phyloP scores from a whole-genome alignment of 2,797 vertebrate genomes.

The Chromobotia macracanthus region DNA sequence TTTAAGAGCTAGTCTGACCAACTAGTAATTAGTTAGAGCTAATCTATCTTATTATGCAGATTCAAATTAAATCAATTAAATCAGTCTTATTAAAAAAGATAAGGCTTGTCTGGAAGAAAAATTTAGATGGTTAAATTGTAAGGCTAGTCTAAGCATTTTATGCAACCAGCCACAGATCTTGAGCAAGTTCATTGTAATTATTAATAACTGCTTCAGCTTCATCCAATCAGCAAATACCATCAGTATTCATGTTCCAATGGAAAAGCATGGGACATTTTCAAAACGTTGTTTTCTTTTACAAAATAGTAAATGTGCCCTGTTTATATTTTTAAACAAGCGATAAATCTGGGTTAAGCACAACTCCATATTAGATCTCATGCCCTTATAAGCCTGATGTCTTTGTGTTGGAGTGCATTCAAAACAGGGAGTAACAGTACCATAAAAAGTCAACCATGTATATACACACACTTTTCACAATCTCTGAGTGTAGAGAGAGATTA shows the following conservation, averaged over 20 bases:
- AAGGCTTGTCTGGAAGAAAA: too few relatives aligned
- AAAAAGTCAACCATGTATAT: slow-evolving; percentile 64
- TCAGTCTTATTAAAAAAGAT: too few relatives aligned
- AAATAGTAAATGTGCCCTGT: slow-evolving; percentile 1
- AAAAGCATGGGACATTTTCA: neutral
- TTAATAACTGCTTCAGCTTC: neutral
- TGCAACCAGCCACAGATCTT: neutral
- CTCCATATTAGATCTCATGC: slow-evolving; percentile 46
- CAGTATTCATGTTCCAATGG: neutral
- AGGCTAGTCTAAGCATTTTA: too few relatives aligned
- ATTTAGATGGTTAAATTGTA: too few relatives aligned
- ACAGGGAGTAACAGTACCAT: slow-evolving; percentile 57
- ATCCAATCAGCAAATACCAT: slow-evolving; percentile 1
- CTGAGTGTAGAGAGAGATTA: slow-evolving; percentile 67
- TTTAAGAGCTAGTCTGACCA: too few relatives aligned
- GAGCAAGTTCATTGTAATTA: neutral
- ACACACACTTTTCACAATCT: slow-evolving; percentile 43
- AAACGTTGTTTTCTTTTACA: slow-evolving; percentile 1
- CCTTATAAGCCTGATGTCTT: slow-evolving; percentile 52
- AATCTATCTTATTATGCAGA: too few relatives aligned
- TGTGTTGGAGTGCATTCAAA: slow-evolving; percentile 35
- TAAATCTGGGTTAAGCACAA: slow-evolving; percentile 35
- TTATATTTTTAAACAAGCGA: slow-evolving; percentile 46
- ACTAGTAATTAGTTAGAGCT: too few relatives aligned
- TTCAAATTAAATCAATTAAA: too few relatives aligned